phyloP scores from a whole-genome alignment of 1,140 invertebrate genomes.

The Trachymyrmex septentrionalis region DNA sequence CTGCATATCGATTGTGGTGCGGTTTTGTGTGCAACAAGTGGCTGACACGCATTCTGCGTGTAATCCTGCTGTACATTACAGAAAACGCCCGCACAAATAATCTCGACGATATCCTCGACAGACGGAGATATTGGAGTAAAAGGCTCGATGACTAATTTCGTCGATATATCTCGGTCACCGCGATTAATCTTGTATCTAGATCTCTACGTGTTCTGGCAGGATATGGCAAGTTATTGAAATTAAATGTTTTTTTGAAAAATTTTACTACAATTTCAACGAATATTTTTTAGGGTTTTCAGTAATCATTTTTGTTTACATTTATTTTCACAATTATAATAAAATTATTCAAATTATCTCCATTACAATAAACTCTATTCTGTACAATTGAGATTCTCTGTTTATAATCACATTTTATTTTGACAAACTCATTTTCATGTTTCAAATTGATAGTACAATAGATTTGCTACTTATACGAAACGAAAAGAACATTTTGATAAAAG shows the following conservation, averaged over 20 bases:
- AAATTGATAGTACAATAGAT: no score
- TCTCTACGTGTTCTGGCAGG: constrained; percentile 6
- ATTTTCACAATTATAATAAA: not conserved
- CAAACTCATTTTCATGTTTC: no score
- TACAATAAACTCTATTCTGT: no score
- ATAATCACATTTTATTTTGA: no score
- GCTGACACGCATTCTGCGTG: constrained; percentile 43
- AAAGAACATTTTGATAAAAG: not conserved
- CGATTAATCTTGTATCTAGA: constrained; percentile 9
- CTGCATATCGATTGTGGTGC: not conserved
- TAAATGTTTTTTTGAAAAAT: not conserved
- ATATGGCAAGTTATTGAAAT: not conserved
- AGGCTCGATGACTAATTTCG: constrained; percentile 47
- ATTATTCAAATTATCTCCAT: not conserved
- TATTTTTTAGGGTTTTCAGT: not conserved
- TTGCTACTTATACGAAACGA: no score
- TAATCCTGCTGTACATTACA: constrained; percentile 15
- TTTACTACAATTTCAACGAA: not conserved
- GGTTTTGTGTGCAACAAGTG: constrained; percentile 68
- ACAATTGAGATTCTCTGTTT: not conserved
- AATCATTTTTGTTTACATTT: not conserved
- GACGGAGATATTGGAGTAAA: not conserved
- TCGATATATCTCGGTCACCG: not conserved
- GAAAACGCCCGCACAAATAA: constrained; percentile 5
- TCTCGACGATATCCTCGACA: not conserved